phyloP scores from a whole-genome alignment of 2,797 vertebrate genomes.

The Lacerta agilis region DNA sequence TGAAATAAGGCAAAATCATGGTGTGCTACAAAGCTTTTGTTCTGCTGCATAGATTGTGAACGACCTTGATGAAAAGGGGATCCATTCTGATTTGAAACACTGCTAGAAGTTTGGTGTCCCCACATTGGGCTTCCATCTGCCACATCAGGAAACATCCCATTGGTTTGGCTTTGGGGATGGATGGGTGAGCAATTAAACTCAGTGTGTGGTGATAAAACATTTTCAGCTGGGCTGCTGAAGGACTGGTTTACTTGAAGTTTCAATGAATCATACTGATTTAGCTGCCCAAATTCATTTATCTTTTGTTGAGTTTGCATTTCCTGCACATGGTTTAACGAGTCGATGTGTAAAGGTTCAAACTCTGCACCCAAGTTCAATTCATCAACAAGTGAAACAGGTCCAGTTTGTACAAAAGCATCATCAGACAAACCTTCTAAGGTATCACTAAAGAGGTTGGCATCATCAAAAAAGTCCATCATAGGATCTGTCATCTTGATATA shows the following conservation, averaged over 20 bases:
- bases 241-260: constrained; percentile 86
- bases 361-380: constrained; percentile 93
- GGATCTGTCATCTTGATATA: constrained; percentile 83
- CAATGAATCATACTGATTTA: constrained; percentile 88
- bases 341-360: constrained; percentile 94
- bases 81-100: constrained; percentile 87
- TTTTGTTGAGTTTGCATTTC: constrained; percentile 87
- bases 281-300: constrained; percentile 85
- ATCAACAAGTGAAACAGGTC: constrained; percentile 93
- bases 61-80: constrained; percentile 91
- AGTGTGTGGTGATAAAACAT: constrained; percentile 86
- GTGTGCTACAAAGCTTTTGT: constrained; percentile 87
- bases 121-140: constrained; percentile 93
- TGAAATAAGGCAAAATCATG: constrained; percentile 92
- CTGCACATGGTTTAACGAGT: constrained; percentile 86
- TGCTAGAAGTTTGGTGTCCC: constrained; percentile 88
- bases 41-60: constrained; percentile 87
- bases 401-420: constrained; percentile 89
- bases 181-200: constrained; percentile 88
- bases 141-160: constrained; percentile 91
- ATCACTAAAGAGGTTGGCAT: constrained; percentile 94
- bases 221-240: constrained; percentile 79
- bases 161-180: constrained; percentile 87
- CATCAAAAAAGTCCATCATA: constrained; percentile 98
- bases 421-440: constrained; percentile 92